Evolutionary conservation across 2,797 vertebrate species (phyloP).

Genomic region (Diplodus sargus): DNA sequence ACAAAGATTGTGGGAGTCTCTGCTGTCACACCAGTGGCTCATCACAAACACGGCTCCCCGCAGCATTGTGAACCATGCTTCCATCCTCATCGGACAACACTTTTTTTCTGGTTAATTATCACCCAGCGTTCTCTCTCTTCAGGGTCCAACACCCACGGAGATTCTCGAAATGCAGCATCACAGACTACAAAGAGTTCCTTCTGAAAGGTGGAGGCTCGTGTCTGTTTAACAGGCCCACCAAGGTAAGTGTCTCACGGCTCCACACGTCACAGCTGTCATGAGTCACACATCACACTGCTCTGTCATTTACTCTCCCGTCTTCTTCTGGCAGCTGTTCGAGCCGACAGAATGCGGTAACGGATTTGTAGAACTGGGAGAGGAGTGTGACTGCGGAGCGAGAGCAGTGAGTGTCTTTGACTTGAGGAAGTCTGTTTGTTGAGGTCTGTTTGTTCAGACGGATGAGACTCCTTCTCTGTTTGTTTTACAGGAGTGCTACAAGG

Average conservation of each 20-base stretch:
- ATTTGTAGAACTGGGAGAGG: slow-evolving; percentile 95
- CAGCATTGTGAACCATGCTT: background rate
- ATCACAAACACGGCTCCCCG: background rate
- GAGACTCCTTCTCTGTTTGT: slow-evolving; percentile 26
- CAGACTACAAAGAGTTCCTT: slow-evolving; percentile 96
- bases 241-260: slow-evolving; percentile 82
- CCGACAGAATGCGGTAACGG: slow-evolving; percentile 95
- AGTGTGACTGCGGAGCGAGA: slow-evolving; percentile 95
- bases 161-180: slow-evolving; percentile 98
- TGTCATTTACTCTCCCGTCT: slow-evolving; percentile 28
- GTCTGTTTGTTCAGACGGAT: slow-evolving; percentile 18
- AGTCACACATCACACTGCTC: background rate
- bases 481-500: slow-evolving; percentile 92
- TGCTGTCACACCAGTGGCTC: background rate
- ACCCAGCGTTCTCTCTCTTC: slow-evolving; percentile 38
- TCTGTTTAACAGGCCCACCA: slow-evolving; percentile 96
- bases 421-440: slow-evolving; percentile 6
- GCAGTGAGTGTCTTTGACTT: slow-evolving; percentile 82
- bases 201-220: slow-evolving; percentile 95
- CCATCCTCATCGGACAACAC: background rate
- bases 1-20: background rate
- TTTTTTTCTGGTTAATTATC: slow-evolving; percentile 19
- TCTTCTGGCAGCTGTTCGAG: slow-evolving; percentile 90
- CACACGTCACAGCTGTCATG: background rate
- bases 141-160: slow-evolving; percentile 94